Base-by-base conservation (phyloP, 2,888 invertebrate species). In the Lydus trimaculatus region DNA sequence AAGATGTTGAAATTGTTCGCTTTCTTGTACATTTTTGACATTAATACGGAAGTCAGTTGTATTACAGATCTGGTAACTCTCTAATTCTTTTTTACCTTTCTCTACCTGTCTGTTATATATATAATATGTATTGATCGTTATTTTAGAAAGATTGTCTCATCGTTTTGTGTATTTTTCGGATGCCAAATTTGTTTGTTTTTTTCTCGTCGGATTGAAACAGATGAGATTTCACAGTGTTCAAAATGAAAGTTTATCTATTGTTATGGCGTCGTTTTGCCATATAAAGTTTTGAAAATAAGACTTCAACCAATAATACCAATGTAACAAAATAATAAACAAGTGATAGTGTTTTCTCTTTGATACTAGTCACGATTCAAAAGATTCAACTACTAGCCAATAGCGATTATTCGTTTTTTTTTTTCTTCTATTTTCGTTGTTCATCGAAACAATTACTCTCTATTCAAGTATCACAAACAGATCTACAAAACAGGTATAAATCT, bases 291-390 rank as follows among this genome's bases (percentile, higher is more conserved):
- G 48, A 48, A 48, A 48, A 48, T 48, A 48, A 43, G 43, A 43
- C 43, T 17, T n/a, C 13, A n/a, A 36, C 36, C 36, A 36, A 36
- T 36, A 17, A 6, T 23, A 48, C 48, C 20, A 9, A 48, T 48
- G 9, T 48, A 48, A 48, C 48, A 48, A 63, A n/a, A 65, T 48
- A 69, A 64, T 66, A 68, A 70, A 70, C 68, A 70, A 72, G 72
- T 66, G 70, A 72, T 70, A 70, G 70, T 67, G 70, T 65, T 72
- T 65, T 72, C 66, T 66, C 59, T 63, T 69, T 39, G 61, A 39
- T 65, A 48, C 58, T 25, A 66, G 72, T 70, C 72, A 72, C 72
- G 72, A 72, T 59, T 64, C 33, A 65, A 71, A 48, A 48, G 43
- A 48, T 48, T 9, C 43, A 62, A 43, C 59, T 66, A 70, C 66